Evolutionary conservation across 2,797 vertebrate genomes (phyloP), one percentile per base, ranked within the genome.

Genomic region (Myiothlypis chrysogaster): DNA sequence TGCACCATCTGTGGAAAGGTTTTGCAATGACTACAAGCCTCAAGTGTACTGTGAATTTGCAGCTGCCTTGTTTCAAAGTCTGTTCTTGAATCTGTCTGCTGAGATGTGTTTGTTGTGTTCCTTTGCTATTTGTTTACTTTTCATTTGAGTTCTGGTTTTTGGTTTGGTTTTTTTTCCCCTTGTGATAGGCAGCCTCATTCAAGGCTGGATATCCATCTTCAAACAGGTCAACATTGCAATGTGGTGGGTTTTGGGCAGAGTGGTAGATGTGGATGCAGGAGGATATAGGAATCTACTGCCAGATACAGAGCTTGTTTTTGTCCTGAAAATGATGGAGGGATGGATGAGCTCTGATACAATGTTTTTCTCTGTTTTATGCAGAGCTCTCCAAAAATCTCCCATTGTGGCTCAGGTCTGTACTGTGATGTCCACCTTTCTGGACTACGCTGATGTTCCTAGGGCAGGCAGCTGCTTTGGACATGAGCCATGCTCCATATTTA

Each of bases 171-270:
- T 25, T 25, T 21, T 34, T 15, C 8, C 34, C 37, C 5, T 77
- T 6, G 0, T 27, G 18, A 19, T 24, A 16, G 9, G 14, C 41
- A 57, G 27, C 20, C 10, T 81, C 14, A 18, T 90, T 60, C 7
- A 7, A 49, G 23, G 10, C 30, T 78, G 57, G 32, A 50, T 39
- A 34, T 41, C 23, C 23, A 1, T 46, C 30, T 88, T 70, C 76
- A 46, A 37, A 43, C 6, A n/a, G 43, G 18, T 41, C 4, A 7
- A 9, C 0, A 0, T 44, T 43, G 27, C 1, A 8, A 4, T 0
- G 0, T 12, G 8, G 7, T 46, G n/a, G 8, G 2, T 21, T 84
- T 92, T 52, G 35, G 41, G n/a, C 5, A 14, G 24, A 1, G 6
- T 39, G 35, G 52, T 53, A 53, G 34, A 15, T 37, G 16, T 1